Evolutionary conservation across 2,113 vertebrate genomes (phyloP).

Genomic region (Takifugu bimaculatus): DNA sequence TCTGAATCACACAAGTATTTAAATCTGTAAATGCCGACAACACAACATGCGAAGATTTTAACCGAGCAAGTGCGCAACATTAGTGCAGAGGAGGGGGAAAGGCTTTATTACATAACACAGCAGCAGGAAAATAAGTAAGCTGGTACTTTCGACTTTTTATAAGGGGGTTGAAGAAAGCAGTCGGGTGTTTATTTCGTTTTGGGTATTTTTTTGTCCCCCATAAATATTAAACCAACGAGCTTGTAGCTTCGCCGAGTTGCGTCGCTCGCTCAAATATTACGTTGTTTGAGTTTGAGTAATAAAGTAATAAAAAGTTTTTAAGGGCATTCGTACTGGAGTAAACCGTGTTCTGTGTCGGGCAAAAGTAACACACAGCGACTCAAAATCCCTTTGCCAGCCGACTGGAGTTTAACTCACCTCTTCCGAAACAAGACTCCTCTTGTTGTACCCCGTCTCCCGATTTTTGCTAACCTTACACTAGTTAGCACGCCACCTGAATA

Average conservation of each 20-base stretch:
- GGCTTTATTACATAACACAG: slow-evolving; percentile 42
- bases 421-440: slow-evolving; percentile 51
- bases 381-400: background rate
- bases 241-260: background rate
- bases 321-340: background rate
- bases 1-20: background rate
- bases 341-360: background rate
- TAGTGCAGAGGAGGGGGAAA: slow-evolving; percentile 12
- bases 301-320: slow-evolving; percentile 2
- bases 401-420: slow-evolving; percentile 50
- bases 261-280: slow-evolving; percentile 6
- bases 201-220: background rate
- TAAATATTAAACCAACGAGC: background rate
- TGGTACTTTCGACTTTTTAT: slow-evolving; percentile 1
- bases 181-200: too few relatives aligned
- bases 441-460: slow-evolving; percentile 48
- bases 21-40: background rate
- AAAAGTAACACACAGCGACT: background rate
- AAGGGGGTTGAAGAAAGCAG: background rate
- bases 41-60: background rate
- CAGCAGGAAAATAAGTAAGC: slow-evolving; percentile 5
- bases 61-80: background rate
- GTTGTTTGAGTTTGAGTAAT: background rate
- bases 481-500: slow-evolving; percentile 47
- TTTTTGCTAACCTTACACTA: slow-evolving; percentile 50